A percentile compares a stretch with the other conserved stretches of the same genome.
phyloP scores from a whole-genome alignment of 2,888 invertebrate species.

The Eupithecia pulchellata region DNA sequence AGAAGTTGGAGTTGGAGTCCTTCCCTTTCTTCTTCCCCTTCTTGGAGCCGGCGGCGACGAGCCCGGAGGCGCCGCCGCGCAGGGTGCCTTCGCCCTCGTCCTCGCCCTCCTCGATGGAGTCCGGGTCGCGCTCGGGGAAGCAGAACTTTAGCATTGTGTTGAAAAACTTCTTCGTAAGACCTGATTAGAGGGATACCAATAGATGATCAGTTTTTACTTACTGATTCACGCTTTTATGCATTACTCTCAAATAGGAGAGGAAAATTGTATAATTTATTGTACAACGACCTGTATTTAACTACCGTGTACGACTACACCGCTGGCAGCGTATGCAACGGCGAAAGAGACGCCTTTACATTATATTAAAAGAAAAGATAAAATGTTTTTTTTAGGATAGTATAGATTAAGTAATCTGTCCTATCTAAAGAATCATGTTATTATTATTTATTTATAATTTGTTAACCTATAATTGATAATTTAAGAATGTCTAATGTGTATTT shows the following conservation, averaged over 20 bases:
- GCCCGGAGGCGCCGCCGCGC: constrained; percentile 67
- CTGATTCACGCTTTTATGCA: background rate
- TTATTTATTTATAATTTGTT: too few species aligned
- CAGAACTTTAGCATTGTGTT: constrained; percentile 98
- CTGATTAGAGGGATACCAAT: constrained; percentile 64
- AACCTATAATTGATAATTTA: background rate
- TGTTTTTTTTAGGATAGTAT: background rate
- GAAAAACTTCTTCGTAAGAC: constrained; percentile 97
- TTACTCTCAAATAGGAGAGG: too few species aligned
- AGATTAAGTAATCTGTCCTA: too few species aligned
- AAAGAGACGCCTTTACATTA: too few species aligned
- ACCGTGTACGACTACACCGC: background rate
- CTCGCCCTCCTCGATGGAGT: constrained; percentile 90
- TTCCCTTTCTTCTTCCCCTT: constrained; percentile 85
- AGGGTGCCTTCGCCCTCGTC: constrained; percentile 77
- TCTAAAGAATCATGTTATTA: too few species aligned
- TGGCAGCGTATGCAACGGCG: too few species aligned
- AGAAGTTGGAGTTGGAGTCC: constrained; percentile 94
- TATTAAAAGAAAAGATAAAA: too few species aligned
- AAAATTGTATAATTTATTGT: too few species aligned
- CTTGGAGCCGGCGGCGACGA: constrained; percentile 80
- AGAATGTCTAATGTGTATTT: too few species aligned
- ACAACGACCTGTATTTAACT: background rate
- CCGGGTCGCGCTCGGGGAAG: constrained; percentile 96
- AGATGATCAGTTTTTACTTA: background rate